Conservation (phyloP, 2,113 vertebrate genomes). For the Marcusenius ussheri region DNA sequence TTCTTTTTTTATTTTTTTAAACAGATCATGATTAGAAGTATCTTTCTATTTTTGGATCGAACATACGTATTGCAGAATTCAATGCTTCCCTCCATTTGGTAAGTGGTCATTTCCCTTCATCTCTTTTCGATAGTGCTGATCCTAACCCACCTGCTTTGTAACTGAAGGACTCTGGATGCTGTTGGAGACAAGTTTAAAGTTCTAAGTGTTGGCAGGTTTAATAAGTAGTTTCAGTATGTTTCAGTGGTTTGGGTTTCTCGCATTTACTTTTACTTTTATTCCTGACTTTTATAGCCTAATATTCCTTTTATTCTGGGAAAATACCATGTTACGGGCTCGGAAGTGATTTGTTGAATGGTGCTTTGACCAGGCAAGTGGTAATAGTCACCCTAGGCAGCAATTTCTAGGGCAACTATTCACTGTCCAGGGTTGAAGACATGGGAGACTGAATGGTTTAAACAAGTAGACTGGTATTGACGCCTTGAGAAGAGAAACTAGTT, state of each 20-base stretch:
- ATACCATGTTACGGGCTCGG: background rate
- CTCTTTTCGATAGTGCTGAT: background rate
- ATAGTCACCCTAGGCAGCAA: background rate
- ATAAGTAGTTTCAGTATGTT: background rate
- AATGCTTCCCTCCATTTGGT: constrained; percentile 99
- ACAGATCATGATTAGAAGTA: constrained; percentile 99
- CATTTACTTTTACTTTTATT: background rate
- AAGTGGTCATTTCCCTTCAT: constrained; percentile 40
- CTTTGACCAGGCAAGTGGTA: background rate
- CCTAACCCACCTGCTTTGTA: background rate
- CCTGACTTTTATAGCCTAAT: background rate
- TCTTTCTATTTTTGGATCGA: constrained; percentile 98
- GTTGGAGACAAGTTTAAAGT: background rate
- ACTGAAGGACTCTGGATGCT: background rate
- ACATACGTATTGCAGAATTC: constrained; percentile 99
- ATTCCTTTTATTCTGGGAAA: background rate
- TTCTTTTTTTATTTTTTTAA: constrained; percentile 27
- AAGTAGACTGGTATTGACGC: background rate
- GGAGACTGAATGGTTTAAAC: background rate
- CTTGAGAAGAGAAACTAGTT: background rate
- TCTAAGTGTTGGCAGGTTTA: background rate
- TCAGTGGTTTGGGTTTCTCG: background rate
- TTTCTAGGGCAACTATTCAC: background rate
- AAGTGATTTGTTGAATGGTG: background rate
- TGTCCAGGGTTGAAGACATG: background rate